Evolutionary conservation across 2,113 vertebrate species (phyloP).

Genomic region (Apaloderma vittatum): DNA sequence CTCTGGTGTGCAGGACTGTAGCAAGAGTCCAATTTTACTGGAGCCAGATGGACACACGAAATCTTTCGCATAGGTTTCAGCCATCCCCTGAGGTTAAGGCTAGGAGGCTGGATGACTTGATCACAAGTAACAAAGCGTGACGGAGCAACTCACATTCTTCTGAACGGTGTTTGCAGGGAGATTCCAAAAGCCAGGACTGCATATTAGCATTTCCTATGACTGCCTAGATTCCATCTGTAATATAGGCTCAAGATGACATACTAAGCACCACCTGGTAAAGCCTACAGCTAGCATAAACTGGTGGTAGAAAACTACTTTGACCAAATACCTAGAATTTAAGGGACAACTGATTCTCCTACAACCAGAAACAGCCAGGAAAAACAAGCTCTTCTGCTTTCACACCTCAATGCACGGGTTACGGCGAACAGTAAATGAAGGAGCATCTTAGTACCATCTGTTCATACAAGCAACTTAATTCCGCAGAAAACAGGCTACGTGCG

Average conservation of each 20-base stretch:
- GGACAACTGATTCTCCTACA: not conserved
- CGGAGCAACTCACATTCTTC: not conserved
- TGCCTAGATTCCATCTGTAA: not conserved
- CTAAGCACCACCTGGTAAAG: not conserved
- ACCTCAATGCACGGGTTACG: not conserved
- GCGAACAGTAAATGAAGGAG: not conserved
- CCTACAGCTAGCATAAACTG: not conserved
- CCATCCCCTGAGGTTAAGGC: not conserved
- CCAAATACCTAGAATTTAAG: not conserved
- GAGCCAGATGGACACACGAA: not conserved
- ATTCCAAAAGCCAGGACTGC: not conserved
- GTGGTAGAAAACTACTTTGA: not conserved
- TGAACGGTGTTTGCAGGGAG: not conserved
- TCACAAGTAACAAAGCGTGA: not conserved
- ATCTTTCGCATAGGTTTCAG: not conserved
- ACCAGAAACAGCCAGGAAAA: not conserved
- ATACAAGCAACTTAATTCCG: not conserved
- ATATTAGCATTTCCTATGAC: not conserved
- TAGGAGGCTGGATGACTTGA: not conserved
- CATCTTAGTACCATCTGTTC: not conserved
- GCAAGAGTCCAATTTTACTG: not conserved
- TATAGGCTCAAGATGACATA: not conserved
- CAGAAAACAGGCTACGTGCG: not conserved
- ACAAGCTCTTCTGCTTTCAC: not conserved
- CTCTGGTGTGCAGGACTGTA: not conserved